Conservation (phyloP, 2,888 invertebrate species). For the Caenorhabditis sp. region DNA sequence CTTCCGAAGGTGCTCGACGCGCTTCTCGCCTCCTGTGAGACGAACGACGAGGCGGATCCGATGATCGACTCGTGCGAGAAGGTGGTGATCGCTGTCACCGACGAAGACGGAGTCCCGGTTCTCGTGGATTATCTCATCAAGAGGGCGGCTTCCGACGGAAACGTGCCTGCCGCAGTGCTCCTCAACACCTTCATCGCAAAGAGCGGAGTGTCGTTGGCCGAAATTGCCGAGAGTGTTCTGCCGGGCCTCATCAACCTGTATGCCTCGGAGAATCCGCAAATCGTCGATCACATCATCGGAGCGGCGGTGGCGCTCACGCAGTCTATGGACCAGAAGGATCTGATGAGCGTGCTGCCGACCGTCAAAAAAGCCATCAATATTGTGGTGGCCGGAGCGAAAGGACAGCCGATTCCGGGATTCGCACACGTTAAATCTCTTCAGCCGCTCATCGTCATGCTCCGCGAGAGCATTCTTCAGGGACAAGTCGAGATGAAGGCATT, state of each 20-base stretch:
- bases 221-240: conserved; percentile 63
- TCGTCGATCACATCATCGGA: conserved; percentile 91
- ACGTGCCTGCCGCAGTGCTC: conserved; percentile 86
- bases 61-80: conserved; percentile 71
- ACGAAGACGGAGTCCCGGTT: conserved; percentile 87
- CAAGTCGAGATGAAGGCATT: conserved; percentile 86
- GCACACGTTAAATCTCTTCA: conserved; percentile 85
- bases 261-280: conserved; percentile 87
- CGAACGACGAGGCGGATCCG: conserved; percentile 67
- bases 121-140: conserved; percentile 90
- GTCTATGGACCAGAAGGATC: conserved; percentile 69
- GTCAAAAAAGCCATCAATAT: conserved; percentile 61
- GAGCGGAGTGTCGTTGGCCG: conserved; percentile 56
- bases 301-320: conserved; percentile 91
- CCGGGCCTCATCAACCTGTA: conserved; percentile 81
- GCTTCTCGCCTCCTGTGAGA: conserved; percentile 82
- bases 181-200: conserved; percentile 68
- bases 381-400: conserved; percentile 57
- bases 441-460: conserved; percentile 93
- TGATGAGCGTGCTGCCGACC: conserved; percentile 32
- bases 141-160: conserved; percentile 85
- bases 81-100: conserved; percentile 91
- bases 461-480: conserved; percentile 89
- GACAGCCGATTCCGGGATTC: conserved; percentile 67
- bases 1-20: conserved; percentile 93